Evolutionary conservation across 2,113 vertebrate genomes (phyloP).

Genomic region (Hiodon alosoides): DNA sequence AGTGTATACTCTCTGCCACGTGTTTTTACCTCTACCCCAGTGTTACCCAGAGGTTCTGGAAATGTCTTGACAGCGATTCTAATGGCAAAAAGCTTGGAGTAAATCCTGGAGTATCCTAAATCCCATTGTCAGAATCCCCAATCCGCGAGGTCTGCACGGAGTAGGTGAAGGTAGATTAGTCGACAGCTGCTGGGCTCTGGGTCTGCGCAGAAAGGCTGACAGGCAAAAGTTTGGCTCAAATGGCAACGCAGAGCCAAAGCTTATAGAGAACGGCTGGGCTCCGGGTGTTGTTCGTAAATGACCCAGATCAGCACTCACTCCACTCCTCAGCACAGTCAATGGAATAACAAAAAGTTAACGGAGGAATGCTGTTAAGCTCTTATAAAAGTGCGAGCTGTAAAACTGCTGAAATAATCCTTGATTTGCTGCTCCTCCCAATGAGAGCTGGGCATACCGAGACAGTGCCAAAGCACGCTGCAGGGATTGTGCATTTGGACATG

Average conservation of each 20-base stretch:
- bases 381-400: no score
- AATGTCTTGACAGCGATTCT: constrained; percentile 15
- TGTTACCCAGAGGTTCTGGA: background rate
- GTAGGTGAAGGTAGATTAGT: constrained; percentile 51
- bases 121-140: constrained; percentile 52
- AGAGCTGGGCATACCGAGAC: no score
- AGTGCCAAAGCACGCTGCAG: no score
- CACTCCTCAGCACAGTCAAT: background rate
- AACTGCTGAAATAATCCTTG: background rate
- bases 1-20: background rate
- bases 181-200: constrained; percentile 40
- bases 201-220: constrained; percentile 32
- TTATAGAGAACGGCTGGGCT: constrained; percentile 19
- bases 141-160: constrained; percentile 26
- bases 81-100: constrained; percentile 26
- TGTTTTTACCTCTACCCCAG: background rate
- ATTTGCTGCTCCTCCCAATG: background rate
- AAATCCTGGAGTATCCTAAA: constrained; percentile 45
- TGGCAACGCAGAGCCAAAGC: background rate
- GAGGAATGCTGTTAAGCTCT: no score
- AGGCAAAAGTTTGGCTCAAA: background rate
- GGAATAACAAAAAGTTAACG: no score
- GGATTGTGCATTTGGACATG: no score
- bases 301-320: constrained; percentile 2
- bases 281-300: constrained; percentile 19